Percentiles rank a stretch among this genome's conserved stretches.
Evolutionary conservation across 2,888 invertebrate species (phyloP).

Genomic region (Agrochola macilenta): DNA sequence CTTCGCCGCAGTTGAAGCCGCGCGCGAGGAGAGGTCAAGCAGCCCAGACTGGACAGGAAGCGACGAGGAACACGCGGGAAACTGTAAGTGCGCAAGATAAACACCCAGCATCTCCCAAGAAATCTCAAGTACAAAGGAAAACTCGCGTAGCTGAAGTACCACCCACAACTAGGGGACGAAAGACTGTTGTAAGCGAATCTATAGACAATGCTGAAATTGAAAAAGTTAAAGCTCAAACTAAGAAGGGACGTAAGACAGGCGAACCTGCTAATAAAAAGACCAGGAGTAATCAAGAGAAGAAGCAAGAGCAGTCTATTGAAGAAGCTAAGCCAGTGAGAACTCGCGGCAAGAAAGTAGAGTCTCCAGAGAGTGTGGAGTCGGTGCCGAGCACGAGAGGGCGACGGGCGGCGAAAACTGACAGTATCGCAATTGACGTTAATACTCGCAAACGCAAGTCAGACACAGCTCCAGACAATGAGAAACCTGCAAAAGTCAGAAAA

Average conservation of each 20-base stretch:
- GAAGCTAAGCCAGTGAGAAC: slow-evolving; percentile 52
- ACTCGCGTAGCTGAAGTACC: slow-evolving; percentile 23
- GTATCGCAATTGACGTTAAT: slow-evolving; percentile 39
- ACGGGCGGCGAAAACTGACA: slow-evolving; percentile 33
- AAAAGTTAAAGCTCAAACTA: slow-evolving; percentile 39
- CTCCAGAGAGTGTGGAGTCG: slow-evolving; percentile 59
- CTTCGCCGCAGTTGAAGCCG: slow-evolving; percentile 75
- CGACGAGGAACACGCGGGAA: slow-evolving; percentile 62
- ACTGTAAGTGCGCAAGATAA: slow-evolving; percentile 20
- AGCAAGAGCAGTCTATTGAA: slow-evolving; percentile 49
- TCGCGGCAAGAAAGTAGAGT: slow-evolving; percentile 62
- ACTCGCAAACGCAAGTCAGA: slow-evolving; percentile 68
- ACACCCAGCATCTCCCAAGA: slow-evolving; percentile 66
- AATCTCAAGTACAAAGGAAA: slow-evolving; percentile 56
- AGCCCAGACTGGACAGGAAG: slow-evolving; percentile 19
- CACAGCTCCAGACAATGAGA: slow-evolving; percentile 47
- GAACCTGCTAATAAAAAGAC: slow-evolving; percentile 43
- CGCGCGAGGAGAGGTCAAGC: slow-evolving; percentile 45
- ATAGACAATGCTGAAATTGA: slow-evolving; percentile 26
- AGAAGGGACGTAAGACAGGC: slow-evolving; percentile 57
- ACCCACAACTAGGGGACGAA: slow-evolving; percentile 59
- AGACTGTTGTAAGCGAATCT: slow-evolving; percentile 25
- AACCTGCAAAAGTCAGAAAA: slow-evolving; percentile 65
- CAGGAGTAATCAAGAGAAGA: slow-evolving; percentile 27
- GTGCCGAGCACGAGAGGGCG: slow-evolving; percentile 55